Percentiles rank a stretch among this genome's conserved stretches.
Conservation (phyloP, 2,888 invertebrate species). For the Serrognathus titanus region DNA sequence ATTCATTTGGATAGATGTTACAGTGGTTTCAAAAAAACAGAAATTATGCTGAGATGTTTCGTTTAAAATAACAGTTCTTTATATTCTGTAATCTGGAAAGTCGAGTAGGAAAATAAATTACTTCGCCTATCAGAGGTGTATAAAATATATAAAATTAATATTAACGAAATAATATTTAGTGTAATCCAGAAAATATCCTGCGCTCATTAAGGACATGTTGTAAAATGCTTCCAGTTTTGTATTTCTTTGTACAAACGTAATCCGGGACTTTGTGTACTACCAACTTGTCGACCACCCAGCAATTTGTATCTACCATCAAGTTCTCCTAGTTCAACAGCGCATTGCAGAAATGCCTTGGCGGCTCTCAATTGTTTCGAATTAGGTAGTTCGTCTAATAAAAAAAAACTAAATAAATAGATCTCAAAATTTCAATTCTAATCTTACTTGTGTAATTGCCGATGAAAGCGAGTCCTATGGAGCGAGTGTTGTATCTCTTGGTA, state of each 20-base stretch:
- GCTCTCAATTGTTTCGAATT: conserved; percentile 48
- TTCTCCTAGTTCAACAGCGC: conserved; percentile 50
- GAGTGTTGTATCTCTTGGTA: conserved; percentile 53
- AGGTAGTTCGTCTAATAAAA: conserved; percentile 46
- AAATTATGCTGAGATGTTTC: no score
- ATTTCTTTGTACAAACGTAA: conserved; percentile 51
- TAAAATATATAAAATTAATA: no score
- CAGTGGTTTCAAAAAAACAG: no score
- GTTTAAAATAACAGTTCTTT: no score
- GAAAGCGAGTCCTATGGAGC: conserved; percentile 56
- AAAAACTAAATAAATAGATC: background rate
- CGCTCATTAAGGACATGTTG: background rate
- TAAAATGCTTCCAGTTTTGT: conserved; percentile 46
- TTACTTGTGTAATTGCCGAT: conserved; percentile 55
- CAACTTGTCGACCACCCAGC: conserved; percentile 56
- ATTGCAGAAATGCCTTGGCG: conserved; percentile 50
- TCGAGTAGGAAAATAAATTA: no score
- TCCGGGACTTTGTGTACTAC: conserved; percentile 55
- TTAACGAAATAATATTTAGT: no score
- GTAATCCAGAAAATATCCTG: no score
- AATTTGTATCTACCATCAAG: conserved; percentile 50
- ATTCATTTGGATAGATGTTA: no score
- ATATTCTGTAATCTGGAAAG: no score
- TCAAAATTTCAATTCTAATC: background rate
- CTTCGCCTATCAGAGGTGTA: no score